Base-by-base conservation (phyloP, 1,140 invertebrate genomes). In the Calephelis virginiensis region DNA sequence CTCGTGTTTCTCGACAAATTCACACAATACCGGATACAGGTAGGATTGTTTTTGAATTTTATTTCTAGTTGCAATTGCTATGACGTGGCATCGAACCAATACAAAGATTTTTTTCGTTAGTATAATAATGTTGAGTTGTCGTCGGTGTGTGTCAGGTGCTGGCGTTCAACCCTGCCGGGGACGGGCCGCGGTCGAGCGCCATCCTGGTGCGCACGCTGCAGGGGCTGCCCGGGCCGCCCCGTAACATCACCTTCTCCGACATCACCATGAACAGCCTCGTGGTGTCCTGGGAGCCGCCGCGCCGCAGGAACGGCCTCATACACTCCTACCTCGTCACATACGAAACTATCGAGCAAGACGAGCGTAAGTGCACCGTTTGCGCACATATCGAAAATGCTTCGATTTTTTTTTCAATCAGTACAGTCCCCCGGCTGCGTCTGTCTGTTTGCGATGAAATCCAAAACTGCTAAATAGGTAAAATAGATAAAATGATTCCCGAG, bases 101-200 rank as follows among this genome's bases (percentile, higher is more conserved):
- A 28, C 5, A 28, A 28, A 28, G 28, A 4, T 28, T 28, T 28
- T 17, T 17, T 28, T 28, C 5, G 28, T 28, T 28, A 28, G 40
- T 43, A 43, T 8, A 9, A 43, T 43, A 43, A 43, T 43, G 40
- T 43, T 43, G 6, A 9, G 40, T 43, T 43, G 40, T 43, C 6
- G 5, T 9, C 5, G 11, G 9, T 6, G 12, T 50, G 11, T 64
- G 14, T 61, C 61, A 97, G 91, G 94, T 99, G 71, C 90, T 98
- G 64, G 97, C 98, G n/a, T 99, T 98, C 82, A 99, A 99, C 92
- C 96, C 97, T 3, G 98, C 98, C 46, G 98, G 98, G 43, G 97
- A 99, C 91, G 98, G 98, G 6, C 98, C 98, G 0, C 92, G 96
- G 37, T 98, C 98, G 1, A 88, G 92, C 2, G 93, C 96, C 1